Conservation (phyloP, 1,140 invertebrate genomes). For the Bemisia tabaci region DNA sequence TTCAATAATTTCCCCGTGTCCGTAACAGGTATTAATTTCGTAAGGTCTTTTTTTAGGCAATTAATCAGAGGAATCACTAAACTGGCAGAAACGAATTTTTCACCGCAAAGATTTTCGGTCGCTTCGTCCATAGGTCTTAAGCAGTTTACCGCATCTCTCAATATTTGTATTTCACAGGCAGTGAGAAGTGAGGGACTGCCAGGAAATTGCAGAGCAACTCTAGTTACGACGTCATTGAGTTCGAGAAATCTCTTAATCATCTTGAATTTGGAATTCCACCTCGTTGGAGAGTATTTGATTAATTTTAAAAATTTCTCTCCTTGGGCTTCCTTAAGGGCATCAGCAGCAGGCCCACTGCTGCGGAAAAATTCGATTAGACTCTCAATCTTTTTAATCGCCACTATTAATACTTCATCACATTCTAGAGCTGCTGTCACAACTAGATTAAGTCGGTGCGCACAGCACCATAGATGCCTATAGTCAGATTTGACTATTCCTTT, state of each 20-base stretch:
- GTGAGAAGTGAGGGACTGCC: conserved; percentile 10
- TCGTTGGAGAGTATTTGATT: conserved; percentile 23
- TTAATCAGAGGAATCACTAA: conserved; percentile 9
- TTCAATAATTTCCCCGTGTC: conserved; percentile 5
- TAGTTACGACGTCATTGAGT: conserved; percentile 15
- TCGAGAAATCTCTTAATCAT: conserved; percentile 26
- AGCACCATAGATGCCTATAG: conserved; percentile 20
- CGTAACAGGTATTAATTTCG: conserved; percentile 6
- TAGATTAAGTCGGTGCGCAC: conserved; percentile 32
- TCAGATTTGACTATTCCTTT: conserved; percentile 23
- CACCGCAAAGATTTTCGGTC: conserved; percentile 8
- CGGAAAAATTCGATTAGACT: conserved; percentile 15
- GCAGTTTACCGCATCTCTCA: conserved; percentile 10
- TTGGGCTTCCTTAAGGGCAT: conserved; percentile 12
- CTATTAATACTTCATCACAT: conserved; percentile 6
- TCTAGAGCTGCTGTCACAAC: conserved; percentile 22
- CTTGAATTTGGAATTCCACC: conserved; percentile 27
- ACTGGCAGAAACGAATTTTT: conserved; percentile 11
- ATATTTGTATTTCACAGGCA: conserved; percentile 10
- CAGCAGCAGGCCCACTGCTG: conserved; percentile 16
- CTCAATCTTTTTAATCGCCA: conserved; percentile 16
- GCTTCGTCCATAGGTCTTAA: conserved; percentile 9
- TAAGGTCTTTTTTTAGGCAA: conserved; percentile 7
- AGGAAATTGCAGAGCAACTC: conserved; percentile 11
- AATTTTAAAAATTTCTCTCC: conserved; percentile 16